These are phyloP conservation scores for Sycobia sp. DNA, from an alignment of 1,140 invertebrate genomes.

Conservation along the genomic window DNA sequence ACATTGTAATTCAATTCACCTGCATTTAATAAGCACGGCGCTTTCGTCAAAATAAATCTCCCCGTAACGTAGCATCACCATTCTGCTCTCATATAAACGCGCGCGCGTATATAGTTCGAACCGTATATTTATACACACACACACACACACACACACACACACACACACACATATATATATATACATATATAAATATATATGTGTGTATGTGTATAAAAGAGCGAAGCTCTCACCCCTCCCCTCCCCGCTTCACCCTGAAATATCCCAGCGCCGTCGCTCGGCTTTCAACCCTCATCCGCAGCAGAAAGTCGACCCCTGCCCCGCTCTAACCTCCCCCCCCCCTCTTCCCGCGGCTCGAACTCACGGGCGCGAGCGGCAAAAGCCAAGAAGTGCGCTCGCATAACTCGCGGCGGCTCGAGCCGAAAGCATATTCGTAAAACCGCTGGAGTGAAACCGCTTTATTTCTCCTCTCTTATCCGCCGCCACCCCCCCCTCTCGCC, in stretches of 20 bases:
- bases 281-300: constrained; percentile 27
- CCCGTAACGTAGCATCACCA: constrained; percentile 23
- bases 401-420: constrained; percentile 7
- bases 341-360: no score
- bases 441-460: constrained; percentile 13
- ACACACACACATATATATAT: no score
- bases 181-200: no score
- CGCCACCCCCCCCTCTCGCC: no score
- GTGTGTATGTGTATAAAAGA: constrained; percentile 17
- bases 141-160: no score
- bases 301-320: not conserved
- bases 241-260: not conserved
- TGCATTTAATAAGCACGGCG: no score
- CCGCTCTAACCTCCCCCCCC: no score
- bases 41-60: no score
- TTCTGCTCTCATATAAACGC: constrained; percentile 13
- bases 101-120: constrained; percentile 1
- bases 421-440: constrained; percentile 33
- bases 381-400: constrained; percentile 3
- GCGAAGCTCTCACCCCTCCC: not conserved
- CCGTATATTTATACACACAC: no score
- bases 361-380: constrained; percentile 3
- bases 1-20: no score
- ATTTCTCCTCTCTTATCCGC: constrained; percentile 2
- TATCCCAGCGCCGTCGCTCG: constrained; percentile 1